Evolutionary conservation across 2,888 invertebrate species (phyloP), one percentile per base, ranked within the genome.

Genomic region (Uloborus plumipes): DNA sequence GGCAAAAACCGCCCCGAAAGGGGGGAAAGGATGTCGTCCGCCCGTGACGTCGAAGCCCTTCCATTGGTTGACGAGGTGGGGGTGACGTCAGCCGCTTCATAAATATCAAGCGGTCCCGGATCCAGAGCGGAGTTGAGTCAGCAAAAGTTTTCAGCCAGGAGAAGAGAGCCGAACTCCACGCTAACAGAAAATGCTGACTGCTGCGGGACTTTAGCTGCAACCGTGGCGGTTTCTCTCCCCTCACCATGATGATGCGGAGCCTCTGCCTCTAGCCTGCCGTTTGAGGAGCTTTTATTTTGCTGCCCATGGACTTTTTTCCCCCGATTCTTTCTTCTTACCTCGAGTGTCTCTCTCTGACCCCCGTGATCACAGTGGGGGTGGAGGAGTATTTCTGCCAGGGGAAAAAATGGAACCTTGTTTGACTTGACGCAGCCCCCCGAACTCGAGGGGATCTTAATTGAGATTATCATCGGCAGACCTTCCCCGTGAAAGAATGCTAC

Each of bases 21-120:
- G 66, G 65, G n/a, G 72, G 73, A 39, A 51, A 66, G 9, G 64
- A 39, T 49, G 66, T 66, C 47, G 73, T 67, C 39, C 26, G 67
- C 47, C 53, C 50, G 70, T 65, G 80, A 65, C 74, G 67, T 61
- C 62, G 61, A 22, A 67, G 18, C 15, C 50, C 69, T 67, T 53
- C 70, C 65, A 61, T 73, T 80, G 73, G 80, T 62, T 51, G 74
- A 55, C 18, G 51, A 26, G 31, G 70, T 22, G 73, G 64, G 59
- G 58, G 81, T 83, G 83, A 83, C 83, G 83, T 83, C 83, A 83
- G 65, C 53, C 67, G 67, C 83, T 83, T 83, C 83, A 83, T 83
- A 77, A 83, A 83, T 83, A 83, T 83, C 83, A 59, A 76, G 83
- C 75, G 82, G 82, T 67, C 83, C 73, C 67, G 77, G 69, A 67